phyloP scores from a whole-genome alignment of 2,888 invertebrate genomes.

The Eudasyphora cyanicolor region DNA sequence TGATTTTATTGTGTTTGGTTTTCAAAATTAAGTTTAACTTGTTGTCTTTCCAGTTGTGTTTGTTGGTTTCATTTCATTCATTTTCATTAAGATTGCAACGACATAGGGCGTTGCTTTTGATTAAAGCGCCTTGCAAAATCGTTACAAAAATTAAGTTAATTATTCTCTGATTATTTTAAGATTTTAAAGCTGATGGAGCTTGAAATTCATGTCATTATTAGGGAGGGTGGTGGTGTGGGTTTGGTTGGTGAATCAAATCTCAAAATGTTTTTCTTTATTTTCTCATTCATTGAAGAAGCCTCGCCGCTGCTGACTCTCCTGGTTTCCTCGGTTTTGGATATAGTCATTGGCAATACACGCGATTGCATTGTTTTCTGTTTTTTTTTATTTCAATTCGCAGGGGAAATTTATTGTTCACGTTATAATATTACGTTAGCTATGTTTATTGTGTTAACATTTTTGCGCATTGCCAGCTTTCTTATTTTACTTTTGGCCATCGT shows the following conservation, averaged over 20 bases:
- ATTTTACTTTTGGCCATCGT: background rate
- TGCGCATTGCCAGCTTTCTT: background rate
- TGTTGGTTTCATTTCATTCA: background rate
- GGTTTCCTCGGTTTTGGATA: too few relatives aligned
- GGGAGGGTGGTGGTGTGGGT: too few relatives aligned
- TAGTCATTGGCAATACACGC: too few relatives aligned
- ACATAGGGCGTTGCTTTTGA: background rate
- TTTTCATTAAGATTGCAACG: background rate
- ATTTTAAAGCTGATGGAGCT: background rate
- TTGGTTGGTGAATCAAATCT: too few relatives aligned
- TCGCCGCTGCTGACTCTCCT: background rate
- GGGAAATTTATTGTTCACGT: background rate
- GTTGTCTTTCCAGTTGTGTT: background rate
- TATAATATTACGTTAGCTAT: background rate
- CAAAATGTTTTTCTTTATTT: background rate
- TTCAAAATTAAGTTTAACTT: conserved; percentile 27
- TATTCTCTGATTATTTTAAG: too few relatives aligned
- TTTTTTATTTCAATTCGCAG: background rate
- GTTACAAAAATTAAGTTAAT: background rate
- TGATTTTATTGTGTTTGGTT: background rate
- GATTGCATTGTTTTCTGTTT: too few relatives aligned
- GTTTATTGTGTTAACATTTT: conserved; percentile 1
- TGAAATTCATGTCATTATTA: background rate
- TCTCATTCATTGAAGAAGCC: background rate
- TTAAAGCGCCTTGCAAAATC: background rate